Conservation (phyloP, 2,888 invertebrate species). For the Dicyrtomina minuta region DNA sequence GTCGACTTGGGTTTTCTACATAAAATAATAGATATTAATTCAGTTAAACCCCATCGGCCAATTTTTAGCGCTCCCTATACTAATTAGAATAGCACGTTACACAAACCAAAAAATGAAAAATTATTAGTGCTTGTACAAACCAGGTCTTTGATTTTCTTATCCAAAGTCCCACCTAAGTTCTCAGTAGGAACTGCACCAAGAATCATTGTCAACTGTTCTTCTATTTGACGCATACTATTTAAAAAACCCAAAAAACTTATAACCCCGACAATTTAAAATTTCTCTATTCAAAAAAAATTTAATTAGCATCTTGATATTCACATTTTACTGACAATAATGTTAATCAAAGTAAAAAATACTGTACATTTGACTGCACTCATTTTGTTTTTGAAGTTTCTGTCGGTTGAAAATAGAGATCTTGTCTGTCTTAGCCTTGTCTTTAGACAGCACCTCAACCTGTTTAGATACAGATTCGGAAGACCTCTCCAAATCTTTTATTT, state of each 20-base stretch:
- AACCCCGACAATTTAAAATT: neutral
- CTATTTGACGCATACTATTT: constrained; percentile 37
- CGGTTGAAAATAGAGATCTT: constrained; percentile 66
- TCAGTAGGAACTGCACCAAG: constrained; percentile 63
- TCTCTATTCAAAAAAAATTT: too few relatives aligned
- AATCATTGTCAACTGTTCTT: constrained; percentile 37
- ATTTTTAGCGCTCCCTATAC: too few relatives aligned
- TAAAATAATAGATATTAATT: constrained; percentile 39
- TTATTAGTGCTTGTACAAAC: constrained; percentile 55
- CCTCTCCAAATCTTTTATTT: constrained; percentile 67
- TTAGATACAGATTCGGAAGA: constrained; percentile 63
- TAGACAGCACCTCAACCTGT: constrained; percentile 64
- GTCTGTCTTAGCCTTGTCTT: constrained; percentile 79
- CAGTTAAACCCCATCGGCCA: too few relatives aligned
- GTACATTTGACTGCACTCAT: constrained; percentile 34
- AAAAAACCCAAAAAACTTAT: constrained; percentile 6
- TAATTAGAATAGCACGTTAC: too few relatives aligned
- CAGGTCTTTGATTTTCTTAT: constrained; percentile 63
- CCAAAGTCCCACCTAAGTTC: constrained; percentile 63
- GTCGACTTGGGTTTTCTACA: constrained; percentile 54
- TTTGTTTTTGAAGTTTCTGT: constrained; percentile 46
- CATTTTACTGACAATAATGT: neutral
- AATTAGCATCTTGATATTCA: neutral
- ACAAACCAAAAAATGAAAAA: too few relatives aligned
- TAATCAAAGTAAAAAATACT: neutral